Evolutionary conservation across 2,888 invertebrate species (phyloP), one percentile per base, ranked within the genome.

Genomic region (Brenthis ino): DNA sequence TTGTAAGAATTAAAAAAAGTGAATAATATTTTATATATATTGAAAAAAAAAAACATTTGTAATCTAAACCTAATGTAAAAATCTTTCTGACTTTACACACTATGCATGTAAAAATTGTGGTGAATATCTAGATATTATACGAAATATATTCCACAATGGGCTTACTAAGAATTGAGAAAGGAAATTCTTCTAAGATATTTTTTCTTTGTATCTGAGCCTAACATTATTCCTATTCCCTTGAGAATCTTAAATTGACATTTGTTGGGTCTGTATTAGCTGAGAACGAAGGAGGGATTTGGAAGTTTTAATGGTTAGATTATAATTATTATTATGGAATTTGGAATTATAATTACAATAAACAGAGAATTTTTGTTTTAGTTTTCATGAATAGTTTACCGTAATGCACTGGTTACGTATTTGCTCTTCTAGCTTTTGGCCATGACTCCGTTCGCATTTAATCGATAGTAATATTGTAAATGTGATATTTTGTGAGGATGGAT

Each of bases 161-260:
- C 57, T 63, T 61, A 47, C 57, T 54, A n/a, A 69, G 57, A 63
- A 66, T 69, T 47, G 61, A 51, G 61, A 6, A 60, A 63, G 56
- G 65, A 53, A 69, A 64, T 54, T 24, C 47, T 50, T 69, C 60
- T 24, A 48, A 69, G 57, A 63, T 33, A 57, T 65, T 66, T 50
- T 60, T 56, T 24, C 61, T 63, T 63, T 69, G 51, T 57, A 69
- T 63, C 56, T 57, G 66, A 57, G 57, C 3, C 53, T 63, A 51
- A 69, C 48, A 57, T 66, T 69, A 69, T 65, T 65, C 65, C 6
- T 63, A 66, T 53, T 69, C 65, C 65, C 66, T 53, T 48, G 63
- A 47, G 69, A 51, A 61, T 51, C 57, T 63, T 65, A 63, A 61
- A 57, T 69, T 66, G 69, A 47, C 69, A 63, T 66, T 63, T 54